Percentiles rank a stretch among this genome's conserved stretches.
Conservation (phyloP, 2,888 invertebrate genomes). For the Monoplex corrugatus region DNA sequence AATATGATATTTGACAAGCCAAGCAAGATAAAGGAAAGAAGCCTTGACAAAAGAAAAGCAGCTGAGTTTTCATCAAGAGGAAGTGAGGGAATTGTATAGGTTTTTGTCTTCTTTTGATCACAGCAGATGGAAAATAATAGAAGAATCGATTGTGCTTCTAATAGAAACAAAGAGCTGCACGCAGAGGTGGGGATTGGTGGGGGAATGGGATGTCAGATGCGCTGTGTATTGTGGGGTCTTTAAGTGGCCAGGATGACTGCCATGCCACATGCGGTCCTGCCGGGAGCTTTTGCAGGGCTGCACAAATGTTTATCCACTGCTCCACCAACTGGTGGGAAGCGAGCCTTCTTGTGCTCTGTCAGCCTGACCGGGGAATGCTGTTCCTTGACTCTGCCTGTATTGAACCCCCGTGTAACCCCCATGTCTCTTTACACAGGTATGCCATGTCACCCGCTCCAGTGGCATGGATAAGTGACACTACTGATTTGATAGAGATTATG, state of each 20-base stretch:
- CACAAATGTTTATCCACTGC: conserved; percentile 31
- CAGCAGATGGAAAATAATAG: conserved; percentile 4
- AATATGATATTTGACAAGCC: no score
- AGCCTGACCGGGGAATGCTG: neutral
- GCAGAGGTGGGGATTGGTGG: neutral
- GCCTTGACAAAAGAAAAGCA: no score
- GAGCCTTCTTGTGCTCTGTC: neutral
- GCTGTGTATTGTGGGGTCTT: neutral
- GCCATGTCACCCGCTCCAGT: no score
- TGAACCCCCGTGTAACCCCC: no score
- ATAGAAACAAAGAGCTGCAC: neutral
- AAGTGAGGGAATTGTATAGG: no score
- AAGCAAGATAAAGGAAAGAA: no score
- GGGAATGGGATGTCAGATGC: neutral
- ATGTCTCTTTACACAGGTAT: no score
- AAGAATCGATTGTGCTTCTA: neutral
- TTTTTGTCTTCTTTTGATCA: conserved; percentile 14
- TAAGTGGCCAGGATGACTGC: neutral
- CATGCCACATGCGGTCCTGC: neutral
- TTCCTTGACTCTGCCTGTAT: neutral
- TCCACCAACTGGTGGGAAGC: neutral
- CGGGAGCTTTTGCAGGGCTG: neutral
- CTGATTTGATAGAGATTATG: no score
- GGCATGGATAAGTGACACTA: no score
- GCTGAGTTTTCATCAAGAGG: no score